Evolutionary conservation across 1,140 invertebrate genomes (phyloP).

Genomic region (Heliconius hermathena): DNA sequence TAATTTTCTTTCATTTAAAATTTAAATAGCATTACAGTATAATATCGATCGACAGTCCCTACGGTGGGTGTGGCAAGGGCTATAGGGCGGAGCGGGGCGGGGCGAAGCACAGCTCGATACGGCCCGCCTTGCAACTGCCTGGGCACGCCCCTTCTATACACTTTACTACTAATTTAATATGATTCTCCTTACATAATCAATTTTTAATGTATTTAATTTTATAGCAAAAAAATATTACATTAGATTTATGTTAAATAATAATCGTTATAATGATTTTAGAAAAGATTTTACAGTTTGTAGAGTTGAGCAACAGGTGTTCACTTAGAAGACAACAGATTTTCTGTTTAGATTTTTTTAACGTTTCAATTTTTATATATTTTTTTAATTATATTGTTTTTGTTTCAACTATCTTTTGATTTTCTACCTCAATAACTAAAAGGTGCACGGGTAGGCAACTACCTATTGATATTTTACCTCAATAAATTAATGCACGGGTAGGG

Average conservation of each 20-base stretch:
- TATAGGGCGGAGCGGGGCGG: conserved; percentile 44
- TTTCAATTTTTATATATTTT: too few species aligned
- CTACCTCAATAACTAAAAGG: too few species aligned
- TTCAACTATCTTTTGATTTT: too few species aligned
- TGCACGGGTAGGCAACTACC: too few species aligned
- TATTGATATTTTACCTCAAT: too few species aligned
- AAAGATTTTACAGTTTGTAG: neutral
- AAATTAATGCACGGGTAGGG: too few species aligned
- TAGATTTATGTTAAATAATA: neutral
- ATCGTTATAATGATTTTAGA: neutral
- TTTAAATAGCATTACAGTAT: neutral
- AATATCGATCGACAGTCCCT: conserved; percentile 29
- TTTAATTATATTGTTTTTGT: too few species aligned
- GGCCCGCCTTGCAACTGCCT: neutral
- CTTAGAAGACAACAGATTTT: neutral
- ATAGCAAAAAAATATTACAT: neutral
- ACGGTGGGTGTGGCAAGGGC: conserved; percentile 47
- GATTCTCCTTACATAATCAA: neutral
- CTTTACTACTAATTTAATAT: neutral
- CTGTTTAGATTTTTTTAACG: neutral
- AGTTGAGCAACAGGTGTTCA: neutral
- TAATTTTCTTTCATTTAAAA: neutral
- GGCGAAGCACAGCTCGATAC: conserved; percentile 7
- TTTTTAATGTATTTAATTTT: too few species aligned
- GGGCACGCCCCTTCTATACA: neutral